A percentile compares a stretch with the other conserved stretches of the same genome.
Conservation (phyloP, 2,797 vertebrate genomes). For the Malurus splendens region DNA sequence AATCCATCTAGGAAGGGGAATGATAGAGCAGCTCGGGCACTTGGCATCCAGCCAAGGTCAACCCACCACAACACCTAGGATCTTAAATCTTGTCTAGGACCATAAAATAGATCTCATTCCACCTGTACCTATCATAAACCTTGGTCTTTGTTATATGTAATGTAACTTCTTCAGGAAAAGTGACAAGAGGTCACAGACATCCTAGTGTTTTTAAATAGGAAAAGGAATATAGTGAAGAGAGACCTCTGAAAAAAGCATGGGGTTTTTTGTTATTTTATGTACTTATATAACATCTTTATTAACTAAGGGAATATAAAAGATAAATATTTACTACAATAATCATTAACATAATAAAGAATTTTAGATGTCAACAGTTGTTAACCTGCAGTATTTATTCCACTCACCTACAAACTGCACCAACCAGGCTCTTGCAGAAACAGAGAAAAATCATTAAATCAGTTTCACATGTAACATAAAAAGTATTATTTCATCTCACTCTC, state of each 20-base stretch:
- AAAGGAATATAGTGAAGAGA: neutral
- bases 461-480: constrained; percentile 24
- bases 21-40: neutral
- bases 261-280: neutral
- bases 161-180: neutral
- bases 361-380: neutral
- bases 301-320: neutral
- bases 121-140: neutral
- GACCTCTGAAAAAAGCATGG: neutral
- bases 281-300: neutral
- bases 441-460: constrained; percentile 20
- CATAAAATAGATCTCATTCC: neutral
- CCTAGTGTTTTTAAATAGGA: neutral
- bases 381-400: neutral
- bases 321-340: neutral
- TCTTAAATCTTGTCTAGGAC: neutral
- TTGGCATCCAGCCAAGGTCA: neutral
- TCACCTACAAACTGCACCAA: neutral
- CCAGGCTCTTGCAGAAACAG: neutral
- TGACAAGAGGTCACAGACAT: neutral
- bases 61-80: neutral
- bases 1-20: neutral
- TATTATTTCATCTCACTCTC: constrained; percentile 27
- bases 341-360: neutral
- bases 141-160: neutral